Conservation (phyloP, 1,140 invertebrate genomes). For the Drosophila auraria region DNA sequence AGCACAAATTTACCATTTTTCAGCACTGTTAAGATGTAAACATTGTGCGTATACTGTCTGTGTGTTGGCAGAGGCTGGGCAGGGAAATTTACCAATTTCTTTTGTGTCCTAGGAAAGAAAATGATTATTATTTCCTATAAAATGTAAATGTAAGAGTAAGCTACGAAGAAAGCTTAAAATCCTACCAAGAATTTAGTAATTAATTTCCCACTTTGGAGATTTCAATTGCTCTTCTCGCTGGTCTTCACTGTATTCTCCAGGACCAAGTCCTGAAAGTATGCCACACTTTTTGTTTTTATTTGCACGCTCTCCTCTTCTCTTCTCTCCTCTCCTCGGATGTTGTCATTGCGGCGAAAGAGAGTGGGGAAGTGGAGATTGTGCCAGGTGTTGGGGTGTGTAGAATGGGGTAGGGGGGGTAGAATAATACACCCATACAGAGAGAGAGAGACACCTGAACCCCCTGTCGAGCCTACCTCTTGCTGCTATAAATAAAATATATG, state of each 20-base stretch:
- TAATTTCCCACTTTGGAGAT: not conserved
- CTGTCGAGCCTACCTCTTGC: conserved; percentile 59
- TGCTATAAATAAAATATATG: conserved; percentile 80
- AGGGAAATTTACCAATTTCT: too few relatives aligned
- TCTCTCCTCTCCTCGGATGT: conserved; percentile 5
- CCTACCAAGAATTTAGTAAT: not conserved
- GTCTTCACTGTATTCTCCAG: conserved; percentile 7
- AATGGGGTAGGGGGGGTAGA: not conserved
- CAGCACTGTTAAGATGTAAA: too few relatives aligned
- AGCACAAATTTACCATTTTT: too few relatives aligned
- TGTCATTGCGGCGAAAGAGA: conserved; percentile 22
- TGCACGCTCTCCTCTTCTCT: not conserved
- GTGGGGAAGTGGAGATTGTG: not conserved
- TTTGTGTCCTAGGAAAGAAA: too few relatives aligned
- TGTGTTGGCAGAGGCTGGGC: too few relatives aligned
- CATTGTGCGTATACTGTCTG: too few relatives aligned
- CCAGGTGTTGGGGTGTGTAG: conserved; percentile 4
- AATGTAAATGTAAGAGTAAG: not conserved
- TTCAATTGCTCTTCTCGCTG: not conserved
- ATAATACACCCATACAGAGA: conserved; percentile 18
- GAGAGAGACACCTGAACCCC: conserved; percentile 34
- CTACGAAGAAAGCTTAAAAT: not conserved
- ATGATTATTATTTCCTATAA: not conserved
- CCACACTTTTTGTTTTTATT: conserved; percentile 57
- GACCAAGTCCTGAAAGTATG: conserved; percentile 59